Percentiles rank a stretch among this genome's conserved stretches.
phyloP scores from a whole-genome alignment of 2,888 invertebrate genomes.

The Perizoma flavofasciatum region DNA sequence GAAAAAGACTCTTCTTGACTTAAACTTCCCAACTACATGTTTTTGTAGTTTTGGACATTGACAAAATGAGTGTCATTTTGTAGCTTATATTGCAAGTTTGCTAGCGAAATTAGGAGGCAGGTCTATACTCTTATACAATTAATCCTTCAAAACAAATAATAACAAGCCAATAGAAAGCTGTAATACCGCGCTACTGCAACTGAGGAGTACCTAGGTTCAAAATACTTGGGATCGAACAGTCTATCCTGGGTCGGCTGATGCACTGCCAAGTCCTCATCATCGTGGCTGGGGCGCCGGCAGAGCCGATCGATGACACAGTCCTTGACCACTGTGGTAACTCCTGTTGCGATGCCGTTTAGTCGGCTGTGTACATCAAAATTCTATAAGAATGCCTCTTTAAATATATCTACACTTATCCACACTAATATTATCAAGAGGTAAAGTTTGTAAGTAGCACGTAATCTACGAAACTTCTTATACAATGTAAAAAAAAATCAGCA shows the following conservation, averaged over 20 bases:
- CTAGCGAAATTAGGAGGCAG: too few species aligned
- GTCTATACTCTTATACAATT: not conserved
- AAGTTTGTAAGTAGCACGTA: too few species aligned
- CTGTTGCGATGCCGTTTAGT: slow-evolving; percentile 88
- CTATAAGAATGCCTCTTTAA: not conserved
- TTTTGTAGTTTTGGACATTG: too few species aligned
- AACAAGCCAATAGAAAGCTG: slow-evolving; percentile 40
- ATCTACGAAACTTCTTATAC: too few species aligned
- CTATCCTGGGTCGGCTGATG: slow-evolving; percentile 60
- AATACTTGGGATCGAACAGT: slow-evolving; percentile 86
- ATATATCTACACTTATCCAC: too few species aligned
- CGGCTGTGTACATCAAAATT: slow-evolving; percentile 73
- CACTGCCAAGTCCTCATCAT: slow-evolving; percentile 64
- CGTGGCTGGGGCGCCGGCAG: slow-evolving; percentile 72
- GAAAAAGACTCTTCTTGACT: too few species aligned
- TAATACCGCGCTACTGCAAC: slow-evolving; percentile 69
- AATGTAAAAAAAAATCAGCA: too few species aligned
- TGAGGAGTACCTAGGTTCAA: slow-evolving; percentile 86
- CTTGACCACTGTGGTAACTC: slow-evolving; percentile 87
- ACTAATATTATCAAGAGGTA: too few species aligned
- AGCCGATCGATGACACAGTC: slow-evolving; percentile 87
- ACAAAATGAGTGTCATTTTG: too few species aligned
- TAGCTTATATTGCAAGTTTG: too few species aligned
- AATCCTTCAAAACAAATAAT: slow-evolving; percentile 28
- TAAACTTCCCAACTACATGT: too few species aligned